Conservation (phyloP, 2,888 invertebrate species). For the Heteromyza rotundicornis region DNA sequence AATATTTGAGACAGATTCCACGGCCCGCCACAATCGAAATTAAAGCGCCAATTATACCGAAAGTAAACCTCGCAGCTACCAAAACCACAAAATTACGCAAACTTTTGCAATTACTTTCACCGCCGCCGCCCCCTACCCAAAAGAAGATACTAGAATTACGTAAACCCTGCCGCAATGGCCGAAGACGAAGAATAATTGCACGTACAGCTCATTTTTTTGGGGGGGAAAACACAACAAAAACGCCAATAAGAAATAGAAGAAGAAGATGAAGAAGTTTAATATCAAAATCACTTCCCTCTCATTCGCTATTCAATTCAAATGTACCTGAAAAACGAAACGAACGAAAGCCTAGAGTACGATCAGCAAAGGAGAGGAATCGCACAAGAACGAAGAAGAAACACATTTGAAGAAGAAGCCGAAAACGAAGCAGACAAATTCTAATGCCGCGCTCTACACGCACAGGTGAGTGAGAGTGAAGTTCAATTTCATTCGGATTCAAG, state of each 20-base stretch:
- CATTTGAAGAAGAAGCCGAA: not conserved
- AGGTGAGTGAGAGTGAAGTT: slow-evolving; percentile 52
- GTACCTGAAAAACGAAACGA: slow-evolving; percentile 30
- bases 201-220: not conserved
- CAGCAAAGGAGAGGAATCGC: too few relatives aligned
- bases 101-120: slow-evolving; percentile 13
- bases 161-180: slow-evolving; percentile 14
- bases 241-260: slow-evolving; percentile 26
- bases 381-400: too few relatives aligned
- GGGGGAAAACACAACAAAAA: slow-evolving; percentile 19
- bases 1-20: too few relatives aligned
- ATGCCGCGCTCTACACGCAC: slow-evolving; percentile 12
- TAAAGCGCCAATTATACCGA: too few relatives aligned
- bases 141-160: slow-evolving; percentile 24
- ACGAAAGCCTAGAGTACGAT: slow-evolving; percentile 11
- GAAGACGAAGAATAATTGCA: slow-evolving; percentile 5
- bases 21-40: too few relatives aligned
- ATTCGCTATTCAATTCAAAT: slow-evolving; percentile 11
- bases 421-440: slow-evolving; percentile 6
- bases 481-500: slow-evolving; percentile 35
- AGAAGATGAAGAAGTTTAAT: slow-evolving; percentile 18
- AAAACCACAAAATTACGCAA: slow-evolving; percentile 13
- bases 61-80: not conserved
- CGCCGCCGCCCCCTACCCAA: too few relatives aligned
- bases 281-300: slow-evolving; percentile 28